phyloP scores from a whole-genome alignment of 2,797 vertebrate species.

The Natrix natrix region DNA sequence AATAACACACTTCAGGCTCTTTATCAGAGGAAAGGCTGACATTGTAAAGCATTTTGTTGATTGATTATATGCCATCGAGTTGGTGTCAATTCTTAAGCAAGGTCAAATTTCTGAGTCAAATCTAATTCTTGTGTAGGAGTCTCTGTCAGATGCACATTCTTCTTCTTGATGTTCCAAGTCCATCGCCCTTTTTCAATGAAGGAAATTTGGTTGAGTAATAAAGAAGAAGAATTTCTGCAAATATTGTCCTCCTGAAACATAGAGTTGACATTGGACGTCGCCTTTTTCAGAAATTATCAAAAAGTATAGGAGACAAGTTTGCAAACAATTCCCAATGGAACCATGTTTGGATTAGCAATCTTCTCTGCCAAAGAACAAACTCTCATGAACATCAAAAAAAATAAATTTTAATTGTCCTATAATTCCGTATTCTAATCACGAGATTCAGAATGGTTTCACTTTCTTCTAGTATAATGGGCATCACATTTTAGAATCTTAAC shows the following conservation, averaged over 20 bases:
- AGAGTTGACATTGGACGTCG: not conserved
- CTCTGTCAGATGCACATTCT: not conserved
- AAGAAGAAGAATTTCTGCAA: not conserved
- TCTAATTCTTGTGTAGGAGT: not conserved
- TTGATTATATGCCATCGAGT: not conserved
- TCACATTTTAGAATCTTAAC: not conserved
- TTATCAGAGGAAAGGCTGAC: not conserved
- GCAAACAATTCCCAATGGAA: not conserved
- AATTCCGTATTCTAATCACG: not conserved
- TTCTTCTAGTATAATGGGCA: not conserved
- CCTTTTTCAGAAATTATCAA: not conserved
- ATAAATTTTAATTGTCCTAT: not conserved
- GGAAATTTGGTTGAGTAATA: not conserved
- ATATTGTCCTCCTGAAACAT: not conserved
- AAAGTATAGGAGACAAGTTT: not conserved
- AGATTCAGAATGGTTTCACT: not conserved
- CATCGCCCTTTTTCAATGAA: not conserved
- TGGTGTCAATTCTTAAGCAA: not conserved
- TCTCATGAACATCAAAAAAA: not conserved
- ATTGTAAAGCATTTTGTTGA: not conserved
- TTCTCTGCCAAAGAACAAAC: not conserved
- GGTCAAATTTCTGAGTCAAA: not conserved
- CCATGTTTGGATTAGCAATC: not conserved
- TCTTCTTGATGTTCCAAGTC: not conserved
- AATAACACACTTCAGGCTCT: not conserved